A percentile compares a stretch with the other conserved stretches of the same genome.
Evolutionary conservation across 2,888 invertebrate genomes (phyloP).

Genomic region (Coelogynopora nodosa): DNA sequence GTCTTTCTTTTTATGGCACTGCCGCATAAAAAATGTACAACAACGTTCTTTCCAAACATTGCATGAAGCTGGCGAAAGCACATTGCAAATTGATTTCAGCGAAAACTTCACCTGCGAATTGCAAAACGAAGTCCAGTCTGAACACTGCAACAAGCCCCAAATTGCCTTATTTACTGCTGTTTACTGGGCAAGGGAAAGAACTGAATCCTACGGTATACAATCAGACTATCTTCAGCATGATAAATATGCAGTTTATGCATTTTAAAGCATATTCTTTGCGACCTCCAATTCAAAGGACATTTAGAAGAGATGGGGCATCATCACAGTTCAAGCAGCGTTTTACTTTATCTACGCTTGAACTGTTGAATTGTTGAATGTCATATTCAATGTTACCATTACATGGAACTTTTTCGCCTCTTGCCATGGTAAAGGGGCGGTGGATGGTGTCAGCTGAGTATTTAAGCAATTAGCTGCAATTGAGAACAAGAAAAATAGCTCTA

Average conservation of each 20-base stretch:
- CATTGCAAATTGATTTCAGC: too few species aligned
- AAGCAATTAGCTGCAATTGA: slow-evolving; percentile 14
- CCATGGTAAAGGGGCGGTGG: slow-evolving; percentile 25
- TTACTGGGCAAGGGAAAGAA: background rate
- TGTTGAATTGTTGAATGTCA: background rate
- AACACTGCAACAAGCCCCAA: background rate
- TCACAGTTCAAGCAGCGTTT: slow-evolving; percentile 7
- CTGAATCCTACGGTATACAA: slow-evolving; percentile 14
- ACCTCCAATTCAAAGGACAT: slow-evolving; percentile 8
- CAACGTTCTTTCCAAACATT: background rate
- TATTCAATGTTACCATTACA: slow-evolving; percentile 4
- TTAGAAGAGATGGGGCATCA: slow-evolving; percentile 13
- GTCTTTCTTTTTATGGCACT: background rate
- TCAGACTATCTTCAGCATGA: slow-evolving; percentile 27
- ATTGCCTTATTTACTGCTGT: background rate
- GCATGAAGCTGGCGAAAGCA: background rate
- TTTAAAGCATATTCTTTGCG: slow-evolving; percentile 18
- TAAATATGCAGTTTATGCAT: slow-evolving; percentile 20
- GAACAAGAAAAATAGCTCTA: slow-evolving; percentile 1
- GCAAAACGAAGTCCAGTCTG: background rate
- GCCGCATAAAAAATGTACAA: background rate
- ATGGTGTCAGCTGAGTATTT: background rate
- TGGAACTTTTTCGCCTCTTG: slow-evolving; percentile 29
- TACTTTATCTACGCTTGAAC: background rate
- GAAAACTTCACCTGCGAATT: too few species aligned